A percentile compares a stretch with the other conserved stretches of the same genome.
These are phyloP conservation scores for Telmatochromis sp. DNA, from an alignment of 2,113 vertebrate genomes.

Conservation along the genomic window DNA sequence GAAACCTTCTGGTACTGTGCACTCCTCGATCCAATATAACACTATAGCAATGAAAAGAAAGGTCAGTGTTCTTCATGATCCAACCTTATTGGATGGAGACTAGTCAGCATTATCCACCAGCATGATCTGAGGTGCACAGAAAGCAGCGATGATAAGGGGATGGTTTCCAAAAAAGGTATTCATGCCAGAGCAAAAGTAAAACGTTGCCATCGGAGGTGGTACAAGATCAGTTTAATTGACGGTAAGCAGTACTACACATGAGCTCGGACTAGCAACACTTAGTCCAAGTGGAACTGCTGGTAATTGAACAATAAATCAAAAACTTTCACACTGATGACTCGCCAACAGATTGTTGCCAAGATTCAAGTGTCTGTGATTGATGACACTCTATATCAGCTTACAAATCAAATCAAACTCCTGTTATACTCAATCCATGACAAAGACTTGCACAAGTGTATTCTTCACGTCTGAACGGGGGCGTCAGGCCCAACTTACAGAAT, in stretches of 20 bases:
- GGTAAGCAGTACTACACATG: not conserved
- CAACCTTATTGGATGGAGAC: not conserved
- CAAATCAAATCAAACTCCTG: not conserved
- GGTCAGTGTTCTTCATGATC: not conserved
- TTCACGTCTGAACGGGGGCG: not conserved
- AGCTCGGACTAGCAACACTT: not conserved
- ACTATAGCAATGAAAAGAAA: not conserved
- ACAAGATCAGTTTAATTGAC: not conserved
- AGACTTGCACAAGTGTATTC: not conserved
- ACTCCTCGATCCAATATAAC: not conserved
- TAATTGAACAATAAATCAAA: not conserved
- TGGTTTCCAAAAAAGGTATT: not conserved
- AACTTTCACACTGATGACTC: not conserved
- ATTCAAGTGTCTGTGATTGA: not conserved
- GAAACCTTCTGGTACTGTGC: not conserved
- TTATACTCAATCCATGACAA: not conserved
- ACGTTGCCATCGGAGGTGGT: not conserved
- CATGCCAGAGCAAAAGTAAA: not conserved
- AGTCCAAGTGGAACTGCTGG: not conserved
- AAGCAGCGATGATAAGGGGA: not conserved
- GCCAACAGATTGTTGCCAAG: not conserved
- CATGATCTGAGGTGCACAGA: constrained; percentile 7
- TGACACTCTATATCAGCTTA: not conserved
- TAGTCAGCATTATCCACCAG: constrained; percentile 21
- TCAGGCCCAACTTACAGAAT: not conserved